Conservation (phyloP, 2,888 invertebrate genomes). For the Drosophila mimica region DNA sequence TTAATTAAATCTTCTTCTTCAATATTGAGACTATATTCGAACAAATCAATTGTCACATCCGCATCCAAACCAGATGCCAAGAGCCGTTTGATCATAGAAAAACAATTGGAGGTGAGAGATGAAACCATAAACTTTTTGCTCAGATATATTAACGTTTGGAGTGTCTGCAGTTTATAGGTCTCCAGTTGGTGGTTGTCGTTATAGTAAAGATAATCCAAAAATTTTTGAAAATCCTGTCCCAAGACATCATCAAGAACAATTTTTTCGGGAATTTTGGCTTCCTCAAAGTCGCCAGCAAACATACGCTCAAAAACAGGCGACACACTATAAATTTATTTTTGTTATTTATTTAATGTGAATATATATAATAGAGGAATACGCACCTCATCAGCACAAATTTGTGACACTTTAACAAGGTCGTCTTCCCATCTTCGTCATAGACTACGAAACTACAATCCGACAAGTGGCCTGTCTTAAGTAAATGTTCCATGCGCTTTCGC, state of each 20-base stretch:
- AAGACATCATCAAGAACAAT: conserved; percentile 60
- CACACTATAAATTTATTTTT: conserved; percentile 13
- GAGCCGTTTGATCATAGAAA: conserved; percentile 27
- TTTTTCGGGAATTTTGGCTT: conserved; percentile 43
- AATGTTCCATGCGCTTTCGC: conserved; percentile 51
- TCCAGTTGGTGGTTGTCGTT: conserved; percentile 43
- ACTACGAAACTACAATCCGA: conserved; percentile 60
- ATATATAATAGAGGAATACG: not conserved
- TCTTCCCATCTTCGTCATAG: conserved; percentile 35
- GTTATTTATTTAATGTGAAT: not conserved
- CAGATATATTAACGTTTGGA: conserved; percentile 54
- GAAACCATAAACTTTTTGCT: conserved; percentile 59
- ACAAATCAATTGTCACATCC: conserved; percentile 47
- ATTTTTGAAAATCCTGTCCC: conserved; percentile 45
- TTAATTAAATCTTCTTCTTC: conserved; percentile 39
- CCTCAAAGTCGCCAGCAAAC: conserved; percentile 59
- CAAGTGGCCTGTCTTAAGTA: conserved; percentile 50
- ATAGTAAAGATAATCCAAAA: conserved; percentile 53
- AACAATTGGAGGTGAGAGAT: conserved; percentile 39
- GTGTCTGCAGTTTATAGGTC: conserved; percentile 31
- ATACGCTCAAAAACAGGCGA: conserved; percentile 64
- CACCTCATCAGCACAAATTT: conserved; percentile 59
- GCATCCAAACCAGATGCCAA: conserved; percentile 17
- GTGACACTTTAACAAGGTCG: conserved; percentile 49
- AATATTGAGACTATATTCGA: conserved; percentile 47